Evolutionary conservation across 2,888 invertebrate genomes (phyloP), one percentile per base, ranked within the genome.

Genomic region (Conops quadrifasciatus): DNA sequence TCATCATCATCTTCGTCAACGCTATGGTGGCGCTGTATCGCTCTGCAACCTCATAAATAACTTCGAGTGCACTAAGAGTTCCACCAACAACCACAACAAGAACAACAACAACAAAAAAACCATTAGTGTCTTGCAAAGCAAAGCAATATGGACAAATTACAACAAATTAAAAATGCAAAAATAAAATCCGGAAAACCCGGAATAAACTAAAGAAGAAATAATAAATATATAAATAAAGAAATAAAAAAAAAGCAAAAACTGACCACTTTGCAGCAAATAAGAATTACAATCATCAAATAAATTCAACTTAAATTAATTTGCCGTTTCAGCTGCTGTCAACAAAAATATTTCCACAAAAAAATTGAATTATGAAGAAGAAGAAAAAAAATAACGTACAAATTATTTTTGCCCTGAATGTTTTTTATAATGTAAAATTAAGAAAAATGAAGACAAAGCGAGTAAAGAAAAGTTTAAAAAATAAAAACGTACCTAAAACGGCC

Each of bases 261-360:
- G 43, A 30, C 49, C 30, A 60, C 49, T 60, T 59, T 67, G 60
- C 19, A 59, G 49, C 28, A 60, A 67, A 67, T 59, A 67, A 67
- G 59, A 47, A 67, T 60, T 60, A 59, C 67, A 67, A 26, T 59
- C 59, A 47, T 67, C 45, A 67, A 67, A 67, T 67, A 67, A 67
- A 67, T 67, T 67, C 43, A 49, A 67, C 67, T 67, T 59, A 60
- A 67, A 59, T 60, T 67, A 67, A 67, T 59, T 67, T 67, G 28
- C 47, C 47, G 30, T 67, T 47, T 16, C 45, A 67, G 59, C 67
- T 58, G 30, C 47, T 59, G 59, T 45, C 58, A 45, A 58, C 58
- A 65, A 1, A 49, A 49, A n/a, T 28, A 11, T 13, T 11, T 21
- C n/a, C 7, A 16, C 15, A 30, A 53, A 53, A 21, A 53, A 53